These are phyloP conservation scores for Chrysolina americana DNA, from an alignment of 2,888 invertebrate species.

Conservation along the genomic window DNA sequence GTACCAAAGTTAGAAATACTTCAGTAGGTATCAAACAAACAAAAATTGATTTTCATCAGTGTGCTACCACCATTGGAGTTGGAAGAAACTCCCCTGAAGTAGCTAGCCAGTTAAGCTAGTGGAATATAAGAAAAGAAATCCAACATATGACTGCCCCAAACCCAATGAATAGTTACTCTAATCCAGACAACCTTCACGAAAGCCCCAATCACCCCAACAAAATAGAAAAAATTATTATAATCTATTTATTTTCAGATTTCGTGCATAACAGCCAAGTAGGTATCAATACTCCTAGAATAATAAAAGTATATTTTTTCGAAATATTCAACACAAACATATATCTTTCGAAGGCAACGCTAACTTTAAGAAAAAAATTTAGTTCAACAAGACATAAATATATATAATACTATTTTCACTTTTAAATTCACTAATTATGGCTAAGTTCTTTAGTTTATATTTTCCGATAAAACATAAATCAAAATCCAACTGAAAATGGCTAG, in stretches of 20 bases:
- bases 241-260: conserved; percentile 56
- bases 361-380: conserved; percentile 38
- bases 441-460: background rate
- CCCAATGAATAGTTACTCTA: too few species aligned
- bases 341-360: conserved; percentile 45
- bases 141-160: too few species aligned
- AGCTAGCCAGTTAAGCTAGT: too few species aligned
- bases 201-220: background rate
- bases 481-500: background rate
- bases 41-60: too few species aligned
- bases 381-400: conserved; percentile 31
- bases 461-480: background rate
- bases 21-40: too few species aligned
- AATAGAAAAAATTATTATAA: conserved; percentile 27
- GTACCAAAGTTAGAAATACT: too few species aligned
- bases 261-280: conserved; percentile 59
- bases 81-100: too few species aligned
- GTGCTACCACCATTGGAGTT: too few species aligned
- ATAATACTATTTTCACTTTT: conserved; percentile 3
- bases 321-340: conserved; percentile 49
- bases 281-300: conserved; percentile 49
- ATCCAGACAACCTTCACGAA: too few species aligned
- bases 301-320: conserved; percentile 37
- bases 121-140: too few species aligned
- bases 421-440: conserved; percentile 8